These are phyloP conservation scores for Metalampra italica DNA, from an alignment of 2,888 invertebrate species.

Conservation along the genomic window DNA sequence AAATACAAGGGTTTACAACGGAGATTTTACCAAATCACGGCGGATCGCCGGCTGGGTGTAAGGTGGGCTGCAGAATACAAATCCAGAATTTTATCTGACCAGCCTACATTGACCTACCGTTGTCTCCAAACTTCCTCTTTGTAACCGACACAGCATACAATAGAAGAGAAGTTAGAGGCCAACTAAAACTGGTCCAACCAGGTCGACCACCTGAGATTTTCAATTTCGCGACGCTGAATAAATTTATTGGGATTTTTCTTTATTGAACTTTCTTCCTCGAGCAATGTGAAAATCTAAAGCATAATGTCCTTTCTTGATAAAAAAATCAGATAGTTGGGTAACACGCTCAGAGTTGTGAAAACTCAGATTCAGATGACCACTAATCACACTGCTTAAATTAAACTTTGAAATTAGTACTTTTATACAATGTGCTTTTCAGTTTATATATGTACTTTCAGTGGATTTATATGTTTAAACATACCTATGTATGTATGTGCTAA, in stretches of 20 bases:
- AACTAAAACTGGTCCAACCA: slow-evolving; percentile 31
- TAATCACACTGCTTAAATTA: no score
- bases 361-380: no score
- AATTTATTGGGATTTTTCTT: slow-evolving; percentile 64
- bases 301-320: slow-evolving; percentile 15
- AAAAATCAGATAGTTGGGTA: not conserved
- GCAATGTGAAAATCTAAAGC: slow-evolving; percentile 31
- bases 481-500: no score
- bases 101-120: slow-evolving; percentile 30
- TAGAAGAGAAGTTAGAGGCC: slow-evolving; percentile 31
- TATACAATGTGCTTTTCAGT: no score
- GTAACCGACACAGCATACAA: slow-evolving; percentile 19
- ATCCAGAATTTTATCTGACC: slow-evolving; percentile 48
- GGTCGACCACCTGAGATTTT: slow-evolving; percentile 71
- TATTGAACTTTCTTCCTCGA: slow-evolving; percentile 46
- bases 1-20: slow-evolving; percentile 35
- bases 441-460: no score
- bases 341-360: no score
- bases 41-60: slow-evolving; percentile 44
- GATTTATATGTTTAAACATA: no score
- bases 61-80: slow-evolving; percentile 57
- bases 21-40: slow-evolving; percentile 51
- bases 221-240: slow-evolving; percentile 70
- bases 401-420: no score
- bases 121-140: slow-evolving; percentile 28